phyloP scores from a whole-genome alignment of 2,113 vertebrate species.

The Ceratotherium simum region DNA sequence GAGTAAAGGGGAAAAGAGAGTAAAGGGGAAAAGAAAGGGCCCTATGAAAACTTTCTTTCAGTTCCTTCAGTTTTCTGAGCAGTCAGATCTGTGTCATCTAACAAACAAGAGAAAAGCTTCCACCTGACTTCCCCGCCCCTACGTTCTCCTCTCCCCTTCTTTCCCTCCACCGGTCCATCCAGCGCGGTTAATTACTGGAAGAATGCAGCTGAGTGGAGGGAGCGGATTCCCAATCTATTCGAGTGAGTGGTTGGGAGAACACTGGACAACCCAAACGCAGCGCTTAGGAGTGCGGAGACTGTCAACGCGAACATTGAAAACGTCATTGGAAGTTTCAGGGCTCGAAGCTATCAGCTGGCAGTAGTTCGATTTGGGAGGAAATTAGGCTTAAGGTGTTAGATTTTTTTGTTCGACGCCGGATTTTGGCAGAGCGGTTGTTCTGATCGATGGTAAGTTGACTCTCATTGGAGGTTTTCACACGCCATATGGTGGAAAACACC shows the following conservation, averaged over 20 bases:
- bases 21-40: not conserved
- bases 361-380: not conserved
- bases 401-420: not conserved
- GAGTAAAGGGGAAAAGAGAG: too few relatives aligned
- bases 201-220: not conserved
- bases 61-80: not conserved
- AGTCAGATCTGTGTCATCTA: not conserved
- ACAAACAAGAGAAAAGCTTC: not conserved
- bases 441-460: not conserved
- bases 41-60: too few relatives aligned
- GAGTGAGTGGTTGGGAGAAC: not conserved
- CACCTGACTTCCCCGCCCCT: not conserved
- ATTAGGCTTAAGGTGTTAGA: not conserved
- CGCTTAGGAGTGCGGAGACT: rapidly evolving
- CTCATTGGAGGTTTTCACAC: not conserved
- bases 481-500: not conserved
- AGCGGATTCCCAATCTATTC: too few relatives aligned
- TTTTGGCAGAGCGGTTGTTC: not conserved
- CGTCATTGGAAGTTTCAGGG: not conserved
- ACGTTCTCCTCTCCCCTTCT: too few relatives aligned
- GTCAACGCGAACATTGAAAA: not conserved
- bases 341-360: not conserved
- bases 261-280: not conserved
- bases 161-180: too few relatives aligned
- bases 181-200: not conserved